These are phyloP conservation scores for Anticlea derivata DNA, from an alignment of 2,888 invertebrate genomes.

Conservation along the genomic window DNA sequence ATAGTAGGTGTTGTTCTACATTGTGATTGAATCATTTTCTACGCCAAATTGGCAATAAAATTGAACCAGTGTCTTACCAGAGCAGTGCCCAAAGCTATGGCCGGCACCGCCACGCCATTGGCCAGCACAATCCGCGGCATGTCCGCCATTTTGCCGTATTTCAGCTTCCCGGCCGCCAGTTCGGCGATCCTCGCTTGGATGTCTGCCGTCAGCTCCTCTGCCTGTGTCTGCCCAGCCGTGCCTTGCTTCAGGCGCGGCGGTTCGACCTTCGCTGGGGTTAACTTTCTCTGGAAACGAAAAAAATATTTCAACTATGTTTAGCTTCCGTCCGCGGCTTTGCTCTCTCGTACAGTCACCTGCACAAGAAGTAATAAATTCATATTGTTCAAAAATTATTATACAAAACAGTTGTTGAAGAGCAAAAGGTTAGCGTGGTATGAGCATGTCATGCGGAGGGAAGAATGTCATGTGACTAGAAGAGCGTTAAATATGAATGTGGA, in stretches of 20 bases:
- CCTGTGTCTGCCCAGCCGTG: neutral
- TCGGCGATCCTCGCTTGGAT: constrained; percentile 49
- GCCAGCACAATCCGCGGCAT: constrained; percentile 48
- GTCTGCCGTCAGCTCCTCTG: constrained; percentile 30
- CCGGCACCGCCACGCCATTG: constrained; percentile 57
- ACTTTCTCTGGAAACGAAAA: constrained; percentile 43
- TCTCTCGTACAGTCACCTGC: no score
- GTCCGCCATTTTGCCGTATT: constrained; percentile 42
- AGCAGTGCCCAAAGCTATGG: constrained; percentile 63
- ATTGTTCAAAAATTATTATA: no score
- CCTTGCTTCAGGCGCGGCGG: constrained; percentile 3
- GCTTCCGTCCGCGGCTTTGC: no score
- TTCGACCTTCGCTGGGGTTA: constrained; percentile 33
- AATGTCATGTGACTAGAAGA: no score
- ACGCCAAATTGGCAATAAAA: no score
- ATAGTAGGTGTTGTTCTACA: neutral
- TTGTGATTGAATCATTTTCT: no score
- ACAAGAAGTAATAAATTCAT: no score
- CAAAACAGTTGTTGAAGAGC: no score
- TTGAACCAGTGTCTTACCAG: constrained; percentile 50
- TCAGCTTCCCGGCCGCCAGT: constrained; percentile 44
- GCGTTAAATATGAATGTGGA: no score
- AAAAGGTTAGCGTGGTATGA: no score
- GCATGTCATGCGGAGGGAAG: no score
- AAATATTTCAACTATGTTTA: no score